phyloP scores from a whole-genome alignment of 2,113 vertebrate genomes.

The Nannospalax galili region DNA sequence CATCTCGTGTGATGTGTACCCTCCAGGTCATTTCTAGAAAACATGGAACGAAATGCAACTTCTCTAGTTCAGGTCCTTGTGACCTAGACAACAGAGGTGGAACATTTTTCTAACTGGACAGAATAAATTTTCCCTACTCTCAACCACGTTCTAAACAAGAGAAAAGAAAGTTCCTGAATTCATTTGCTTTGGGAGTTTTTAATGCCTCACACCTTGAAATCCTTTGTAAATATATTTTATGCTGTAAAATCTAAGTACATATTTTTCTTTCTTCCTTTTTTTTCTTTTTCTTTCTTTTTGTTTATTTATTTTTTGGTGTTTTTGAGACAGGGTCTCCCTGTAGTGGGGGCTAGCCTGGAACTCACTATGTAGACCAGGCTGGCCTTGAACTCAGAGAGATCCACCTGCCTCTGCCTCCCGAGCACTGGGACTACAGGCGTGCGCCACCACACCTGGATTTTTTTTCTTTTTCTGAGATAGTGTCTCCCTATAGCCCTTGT shows the following conservation, averaged over 20 bases:
- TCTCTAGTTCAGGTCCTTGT: neutral
- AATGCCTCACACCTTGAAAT: neutral
- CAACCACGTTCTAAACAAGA: neutral
- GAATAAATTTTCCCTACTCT: neutral
- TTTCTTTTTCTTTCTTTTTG: too few relatives aligned
- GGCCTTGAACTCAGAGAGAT: too few relatives aligned
- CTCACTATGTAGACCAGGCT: too few relatives aligned
- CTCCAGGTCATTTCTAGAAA: neutral
- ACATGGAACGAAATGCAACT: neutral
- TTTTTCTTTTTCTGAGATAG: neutral
- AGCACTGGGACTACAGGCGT: too few relatives aligned
- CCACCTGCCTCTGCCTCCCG: too few relatives aligned
- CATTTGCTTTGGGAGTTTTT: neutral
- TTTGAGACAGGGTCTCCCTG: neutral
- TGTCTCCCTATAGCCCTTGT: too few relatives aligned
- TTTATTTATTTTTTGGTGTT: neutral
- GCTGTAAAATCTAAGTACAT: neutral
- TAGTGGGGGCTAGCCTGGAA: too few relatives aligned
- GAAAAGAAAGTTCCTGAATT: neutral
- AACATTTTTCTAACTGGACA: neutral
- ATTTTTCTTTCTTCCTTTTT: too few relatives aligned
- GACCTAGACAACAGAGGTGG: neutral
- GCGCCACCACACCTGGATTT: too few relatives aligned
- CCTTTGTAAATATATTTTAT: conserved; percentile 18
- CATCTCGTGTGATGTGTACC: neutral